Conservation (phyloP, 1,140 invertebrate genomes). For the Zaprionus inermis region DNA sequence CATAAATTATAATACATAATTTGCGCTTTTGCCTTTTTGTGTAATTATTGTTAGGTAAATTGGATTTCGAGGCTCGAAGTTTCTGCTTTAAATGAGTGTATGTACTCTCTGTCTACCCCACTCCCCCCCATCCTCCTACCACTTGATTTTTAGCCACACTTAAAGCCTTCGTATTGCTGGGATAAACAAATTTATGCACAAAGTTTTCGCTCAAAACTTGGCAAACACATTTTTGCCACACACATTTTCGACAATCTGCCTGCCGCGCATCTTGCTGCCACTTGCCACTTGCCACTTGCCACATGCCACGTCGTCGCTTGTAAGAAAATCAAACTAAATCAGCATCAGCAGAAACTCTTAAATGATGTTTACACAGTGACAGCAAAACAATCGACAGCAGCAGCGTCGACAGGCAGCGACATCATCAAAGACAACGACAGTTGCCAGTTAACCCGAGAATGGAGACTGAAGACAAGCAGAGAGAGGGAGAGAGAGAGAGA, state of each 20-base stretch:
- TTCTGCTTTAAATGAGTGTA: constrained; percentile 12
- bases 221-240: constrained; percentile 29
- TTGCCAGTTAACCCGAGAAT: constrained; percentile 29
- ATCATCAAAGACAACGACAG: constrained; percentile 42
- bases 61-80: constrained; percentile 63
- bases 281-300: background rate
- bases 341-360: constrained; percentile 65
- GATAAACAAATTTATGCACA: constrained; percentile 76
- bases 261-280: constrained; percentile 23
- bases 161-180: constrained; percentile 34
- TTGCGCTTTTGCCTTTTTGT: constrained; percentile 65
- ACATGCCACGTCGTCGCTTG: constrained; percentile 1
- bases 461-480: background rate
- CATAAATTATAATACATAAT: constrained; percentile 84
- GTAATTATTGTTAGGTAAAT: constrained; percentile 81
- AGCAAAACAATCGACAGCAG: constrained; percentile 54
- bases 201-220: constrained; percentile 74
- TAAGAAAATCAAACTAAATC: constrained; percentile 73
- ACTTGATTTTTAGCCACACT: background rate
- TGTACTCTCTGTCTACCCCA: background rate
- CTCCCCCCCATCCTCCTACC: background rate
- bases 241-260: constrained; percentile 42
- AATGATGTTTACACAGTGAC: constrained; percentile 59
- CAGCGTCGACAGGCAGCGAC: constrained; percentile 34
- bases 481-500: background rate